Base-by-base conservation (phyloP, 2,888 invertebrate genomes). In the Apodemia hepburni region DNA sequence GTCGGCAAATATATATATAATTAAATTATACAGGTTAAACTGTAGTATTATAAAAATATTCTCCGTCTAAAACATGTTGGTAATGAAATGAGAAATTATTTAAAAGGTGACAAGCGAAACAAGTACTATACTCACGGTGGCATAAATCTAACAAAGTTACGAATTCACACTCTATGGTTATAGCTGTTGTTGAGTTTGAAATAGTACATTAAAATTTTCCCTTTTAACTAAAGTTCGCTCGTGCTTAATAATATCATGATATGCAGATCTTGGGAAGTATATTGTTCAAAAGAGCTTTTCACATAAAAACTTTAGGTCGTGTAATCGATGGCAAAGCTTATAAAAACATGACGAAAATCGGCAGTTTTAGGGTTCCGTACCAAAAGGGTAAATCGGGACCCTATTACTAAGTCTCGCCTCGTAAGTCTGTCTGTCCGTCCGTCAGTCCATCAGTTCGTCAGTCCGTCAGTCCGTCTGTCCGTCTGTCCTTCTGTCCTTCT, bases 181-280 rank as follows among this genome's bases (percentile, higher is more conserved):
- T 81, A 77, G 77, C 75, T 69, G 69, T 71, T 70, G 70, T 73
- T 74, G 80, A 81, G 73, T 80, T 78, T 65, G 71, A 78, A 76
- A 78, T 79, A 76, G 73, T 74, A 38, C 71, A 72, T 73, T 70
- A 70, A 47, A 60, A 47, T 45, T 47, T 60, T 15, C 27, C 33
- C 22, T 62, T 64, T 58, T 58, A 42, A 62, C 47, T 65, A 38
- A 49, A 59, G 38, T 38, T 51, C 38, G 57, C 18, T 22, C 11
- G 51, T 22, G 12, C 51, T 51, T 51, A 51, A 51, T 51, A 51
- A 59, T 59, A 59, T 59, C 9, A 18, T 51, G 22, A 51, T 22
- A 22, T 11, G 22, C 51, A 51, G 22, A 51, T 22, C 12, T 22
- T 51, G 0, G 4, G 9, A 51, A 22, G 51, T 51, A 11, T 22